phyloP scores from a whole-genome alignment of 2,113 vertebrate genomes.

The Lota lota region DNA sequence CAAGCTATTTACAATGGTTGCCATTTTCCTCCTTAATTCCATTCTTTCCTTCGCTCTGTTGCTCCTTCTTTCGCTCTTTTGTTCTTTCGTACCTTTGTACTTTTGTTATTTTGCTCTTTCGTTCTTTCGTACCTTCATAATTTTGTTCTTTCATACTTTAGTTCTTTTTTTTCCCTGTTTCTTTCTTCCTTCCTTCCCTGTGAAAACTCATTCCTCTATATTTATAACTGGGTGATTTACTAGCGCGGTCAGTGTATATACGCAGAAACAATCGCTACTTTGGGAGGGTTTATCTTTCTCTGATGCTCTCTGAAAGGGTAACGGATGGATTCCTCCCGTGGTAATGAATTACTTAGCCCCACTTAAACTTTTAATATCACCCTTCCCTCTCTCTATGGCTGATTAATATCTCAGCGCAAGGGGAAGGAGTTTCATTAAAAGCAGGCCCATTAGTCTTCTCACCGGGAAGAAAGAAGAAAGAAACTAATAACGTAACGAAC shows the following conservation, averaged over 20 bases:
- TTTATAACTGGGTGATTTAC: slow-evolving; percentile 10
- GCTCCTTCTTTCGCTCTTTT: no score
- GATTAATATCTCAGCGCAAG: slow-evolving; percentile 73
- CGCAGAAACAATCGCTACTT: slow-evolving; percentile 49
- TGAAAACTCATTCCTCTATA: background rate
- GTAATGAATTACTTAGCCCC: slow-evolving; percentile 64
- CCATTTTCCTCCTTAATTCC: no score
- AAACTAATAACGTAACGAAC: background rate
- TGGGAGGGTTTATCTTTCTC: slow-evolving; percentile 61
- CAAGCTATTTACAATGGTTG: no score
- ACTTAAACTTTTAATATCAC: slow-evolving; percentile 78
- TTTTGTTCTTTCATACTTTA: no score
- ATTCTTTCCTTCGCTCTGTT: no score
- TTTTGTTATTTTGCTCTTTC: background rate
- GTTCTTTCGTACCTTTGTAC: background rate
- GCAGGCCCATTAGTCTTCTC: slow-evolving; percentile 73
- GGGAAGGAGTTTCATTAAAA: slow-evolving; percentile 77
- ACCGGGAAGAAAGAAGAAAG: slow-evolving; percentile 49
- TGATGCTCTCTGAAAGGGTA: slow-evolving; percentile 54
- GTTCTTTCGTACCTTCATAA: no score
- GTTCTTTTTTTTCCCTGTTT: background rate
- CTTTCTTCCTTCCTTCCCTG: background rate
- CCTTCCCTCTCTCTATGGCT: slow-evolving; percentile 64
- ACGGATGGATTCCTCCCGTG: slow-evolving; percentile 62
- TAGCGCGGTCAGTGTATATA: slow-evolving; percentile 31